A percentile compares a stretch with the other conserved stretches of the same genome.
Conservation (phyloP, 2,113 vertebrate genomes). For the Prolemur simus region DNA sequence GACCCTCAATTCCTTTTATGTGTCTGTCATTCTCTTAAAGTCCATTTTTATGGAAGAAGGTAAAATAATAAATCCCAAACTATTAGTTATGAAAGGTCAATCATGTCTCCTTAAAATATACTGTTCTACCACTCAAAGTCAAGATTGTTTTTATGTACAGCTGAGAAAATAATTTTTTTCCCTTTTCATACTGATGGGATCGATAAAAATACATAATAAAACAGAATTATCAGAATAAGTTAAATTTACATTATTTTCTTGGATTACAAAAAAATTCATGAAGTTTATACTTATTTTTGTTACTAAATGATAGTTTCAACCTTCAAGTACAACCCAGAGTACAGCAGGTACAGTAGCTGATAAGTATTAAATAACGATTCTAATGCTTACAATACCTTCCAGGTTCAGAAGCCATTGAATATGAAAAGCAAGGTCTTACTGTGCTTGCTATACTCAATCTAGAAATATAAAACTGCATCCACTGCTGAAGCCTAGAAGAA, state of each 20-base stretch:
- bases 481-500: neutral
- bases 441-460: neutral
- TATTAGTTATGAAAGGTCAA: constrained; percentile 49
- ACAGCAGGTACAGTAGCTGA: neutral
- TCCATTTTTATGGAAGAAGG: constrained; percentile 52
- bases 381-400: neutral
- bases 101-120: constrained; percentile 33
- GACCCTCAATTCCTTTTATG: constrained; percentile 17
- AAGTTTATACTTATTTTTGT: neutral
- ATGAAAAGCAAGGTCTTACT: neutral
- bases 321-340: neutral
- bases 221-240: constrained; percentile 7
- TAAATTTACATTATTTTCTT: neutral
- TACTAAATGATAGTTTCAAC: neutral
- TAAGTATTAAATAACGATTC: neutral
- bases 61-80: constrained; percentile 59
- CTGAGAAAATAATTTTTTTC: neutral
- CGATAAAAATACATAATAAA: neutral
- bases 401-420: neutral
- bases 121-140: neutral
- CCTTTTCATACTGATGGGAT: neutral
- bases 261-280: neutral
- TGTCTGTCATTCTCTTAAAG: neutral
- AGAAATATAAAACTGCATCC: neutral
- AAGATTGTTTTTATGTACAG: neutral